Evolutionary conservation across 1,140 invertebrate species (phyloP).

Genomic region (Pogonognathellus flavescens): DNA sequence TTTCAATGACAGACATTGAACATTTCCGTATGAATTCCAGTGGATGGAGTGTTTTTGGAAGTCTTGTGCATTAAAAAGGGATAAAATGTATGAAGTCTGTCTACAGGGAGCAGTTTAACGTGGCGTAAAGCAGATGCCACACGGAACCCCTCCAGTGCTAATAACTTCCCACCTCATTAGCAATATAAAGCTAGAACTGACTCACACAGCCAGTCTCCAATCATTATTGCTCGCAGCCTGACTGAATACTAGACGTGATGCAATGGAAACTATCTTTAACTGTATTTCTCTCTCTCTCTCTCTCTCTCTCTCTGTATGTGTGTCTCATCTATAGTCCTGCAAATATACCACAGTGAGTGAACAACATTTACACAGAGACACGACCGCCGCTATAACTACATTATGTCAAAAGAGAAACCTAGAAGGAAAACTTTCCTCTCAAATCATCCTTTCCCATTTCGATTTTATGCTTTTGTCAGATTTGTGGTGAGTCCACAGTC

Average conservation of each 20-base stretch:
- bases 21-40: too few relatives aligned
- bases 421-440: slow-evolving; percentile 42
- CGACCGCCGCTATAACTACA: neutral
- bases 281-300: neutral
- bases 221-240: neutral
- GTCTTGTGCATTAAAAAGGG: too few relatives aligned
- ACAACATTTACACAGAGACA: neutral
- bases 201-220: neutral
- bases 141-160: slow-evolving; percentile 17
- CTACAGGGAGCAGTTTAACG: neutral
- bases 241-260: neutral
- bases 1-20: too few relatives aligned
- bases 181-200: slow-evolving; percentile 21
- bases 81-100: neutral
- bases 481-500: neutral
- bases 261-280: neutral
- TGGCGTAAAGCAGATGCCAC: neutral
- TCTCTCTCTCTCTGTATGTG: neutral
- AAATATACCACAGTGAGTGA: neutral
- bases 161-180: slow-evolving; percentile 45
- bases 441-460: slow-evolving; percentile 46
- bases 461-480: slow-evolving; percentile 51
- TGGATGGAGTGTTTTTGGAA: too few relatives aligned
- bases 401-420: slow-evolving; percentile 42
- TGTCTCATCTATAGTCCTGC: neutral